Evolutionary conservation across 2,797 vertebrate genomes (phyloP).

Genomic region (Macropus fuliginosus): DNA sequence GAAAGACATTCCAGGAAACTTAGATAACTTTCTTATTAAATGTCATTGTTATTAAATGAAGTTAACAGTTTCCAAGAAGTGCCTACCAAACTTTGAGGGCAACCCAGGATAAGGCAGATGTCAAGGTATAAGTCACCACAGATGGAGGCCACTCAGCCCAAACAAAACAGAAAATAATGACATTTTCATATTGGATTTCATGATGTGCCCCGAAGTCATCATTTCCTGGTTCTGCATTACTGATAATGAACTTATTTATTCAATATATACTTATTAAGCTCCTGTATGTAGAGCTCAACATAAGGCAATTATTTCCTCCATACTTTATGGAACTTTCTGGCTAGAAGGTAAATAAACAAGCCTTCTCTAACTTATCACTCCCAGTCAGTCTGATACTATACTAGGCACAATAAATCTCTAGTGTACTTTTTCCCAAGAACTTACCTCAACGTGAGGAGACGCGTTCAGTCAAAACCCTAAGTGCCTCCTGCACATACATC

Average conservation of each 20-base stretch:
- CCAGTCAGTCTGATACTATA: background rate
- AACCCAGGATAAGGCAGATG: background rate
- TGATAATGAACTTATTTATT: background rate
- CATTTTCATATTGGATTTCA: background rate
- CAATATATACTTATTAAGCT: background rate
- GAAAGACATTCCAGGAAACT: background rate
- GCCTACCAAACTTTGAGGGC: background rate
- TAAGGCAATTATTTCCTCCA: background rate
- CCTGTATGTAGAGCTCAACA: background rate
- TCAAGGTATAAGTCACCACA: background rate
- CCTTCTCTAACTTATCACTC: background rate
- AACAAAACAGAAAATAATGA: background rate
- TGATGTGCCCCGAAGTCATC: background rate
- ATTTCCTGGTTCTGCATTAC: background rate
- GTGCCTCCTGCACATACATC: slow-evolving; percentile 20
- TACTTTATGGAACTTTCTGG: background rate
- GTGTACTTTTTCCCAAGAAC: background rate
- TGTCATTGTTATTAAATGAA: background rate
- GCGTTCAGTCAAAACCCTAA: slow-evolving; percentile 20
- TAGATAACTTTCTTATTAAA: background rate
- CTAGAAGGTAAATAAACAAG: background rate
- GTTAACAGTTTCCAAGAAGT: background rate
- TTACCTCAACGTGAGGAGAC: background rate
- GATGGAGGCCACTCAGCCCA: background rate
- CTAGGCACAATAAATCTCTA: background rate